Base-by-base conservation (phyloP, 2,797 vertebrate genomes). In the Rhynchotus rufescens region DNA sequence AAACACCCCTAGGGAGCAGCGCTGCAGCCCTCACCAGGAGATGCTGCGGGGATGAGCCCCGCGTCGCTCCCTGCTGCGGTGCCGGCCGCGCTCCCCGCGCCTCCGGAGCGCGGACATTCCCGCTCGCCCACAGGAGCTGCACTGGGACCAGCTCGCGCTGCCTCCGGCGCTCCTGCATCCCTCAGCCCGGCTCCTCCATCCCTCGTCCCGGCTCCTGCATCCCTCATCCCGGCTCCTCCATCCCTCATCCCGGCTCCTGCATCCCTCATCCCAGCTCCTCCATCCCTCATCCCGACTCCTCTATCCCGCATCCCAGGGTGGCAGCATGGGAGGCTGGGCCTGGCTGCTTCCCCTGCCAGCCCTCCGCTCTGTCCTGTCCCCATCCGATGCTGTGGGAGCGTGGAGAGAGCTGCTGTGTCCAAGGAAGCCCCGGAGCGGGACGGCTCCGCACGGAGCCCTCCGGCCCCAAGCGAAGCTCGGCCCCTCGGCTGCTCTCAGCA, bases 331-430 rank as follows among this genome's bases (percentile, higher is more conserved):
- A 32, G 52, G 67, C 81, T 84, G 59, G 91, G 91, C 72, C 51
- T 80, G 91, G 45, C 77, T 84, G 59, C 54, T 91, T 84, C 72
- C 80, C 67, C 62, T 84, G 38, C 79, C 36, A 2, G 65, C 11
- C 74, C 60, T 57, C 6, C 2, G 1, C 86, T 72, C 86, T 78
- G 91, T 96, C 96, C 86, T 95, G 95, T 95, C 91, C 94, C 86
- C 81, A 92, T 95, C 94, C 81, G 71, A 91, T n/a, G 91, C 88
- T 92, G 62, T 78, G 40, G 84, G 14, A 91, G 78, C 88, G 88
- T 94, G 95, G 93, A 96, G 96, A 95, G 95, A 95, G 95, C 75
- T 84, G 96, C 95, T 59, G 2, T 93, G 75, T 95, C 92, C 74
- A 88, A 96, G 89, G 91, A 92, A 88, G 89, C 84, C 83, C 22